These are phyloP conservation scores for Porphyrio hochstetteri DNA, from an alignment of 2,113 vertebrate genomes.

Conservation along the genomic window DNA sequence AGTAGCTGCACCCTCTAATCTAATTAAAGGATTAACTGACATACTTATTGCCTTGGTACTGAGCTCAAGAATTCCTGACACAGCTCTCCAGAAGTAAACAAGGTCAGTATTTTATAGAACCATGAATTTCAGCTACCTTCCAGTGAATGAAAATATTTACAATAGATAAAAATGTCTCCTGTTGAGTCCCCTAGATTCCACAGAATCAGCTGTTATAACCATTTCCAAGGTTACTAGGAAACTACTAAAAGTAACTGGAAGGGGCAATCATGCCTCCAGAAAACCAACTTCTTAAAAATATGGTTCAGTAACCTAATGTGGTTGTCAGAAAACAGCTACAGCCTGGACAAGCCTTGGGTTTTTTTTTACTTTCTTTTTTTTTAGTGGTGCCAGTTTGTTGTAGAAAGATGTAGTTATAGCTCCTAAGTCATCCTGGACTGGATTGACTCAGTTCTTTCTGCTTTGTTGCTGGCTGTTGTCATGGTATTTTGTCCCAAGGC, in stretches of 20 bases:
- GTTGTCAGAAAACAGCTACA: not conserved
- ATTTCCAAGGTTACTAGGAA: not conserved
- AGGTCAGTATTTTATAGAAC: constrained; percentile 30
- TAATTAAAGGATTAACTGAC: constrained; percentile 73
- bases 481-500: not conserved
- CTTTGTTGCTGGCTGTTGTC: not conserved
- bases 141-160: not conserved
- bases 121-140: constrained; percentile 10
- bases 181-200: not conserved
- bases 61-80: constrained; percentile 50
- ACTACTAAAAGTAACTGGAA: not conserved
- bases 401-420: not conserved
- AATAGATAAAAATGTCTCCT: not conserved
- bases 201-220: not conserved
- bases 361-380: not conserved
- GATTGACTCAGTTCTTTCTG: not conserved
- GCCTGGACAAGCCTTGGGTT: not conserved
- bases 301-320: not conserved
- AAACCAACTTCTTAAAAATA: not conserved
- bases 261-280: not conserved
- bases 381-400: not conserved
- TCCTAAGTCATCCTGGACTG: not conserved
- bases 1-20: constrained; percentile 55
- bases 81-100: constrained; percentile 2
- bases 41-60: constrained; percentile 37